These are phyloP conservation scores for Limenitis camilla DNA, from an alignment of 2,888 invertebrate species.

Conservation along the genomic window DNA sequence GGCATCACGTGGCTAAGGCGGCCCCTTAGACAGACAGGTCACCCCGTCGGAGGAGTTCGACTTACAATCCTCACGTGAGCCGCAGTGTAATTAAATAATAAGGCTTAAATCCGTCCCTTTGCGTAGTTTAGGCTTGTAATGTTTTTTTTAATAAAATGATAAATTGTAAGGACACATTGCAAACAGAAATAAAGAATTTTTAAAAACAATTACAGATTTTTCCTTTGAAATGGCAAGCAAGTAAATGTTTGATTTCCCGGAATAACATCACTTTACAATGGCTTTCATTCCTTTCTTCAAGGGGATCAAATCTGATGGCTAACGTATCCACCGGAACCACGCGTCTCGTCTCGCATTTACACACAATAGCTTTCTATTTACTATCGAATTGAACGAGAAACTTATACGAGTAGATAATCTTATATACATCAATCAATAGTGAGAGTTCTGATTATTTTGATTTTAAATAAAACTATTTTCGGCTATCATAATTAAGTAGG, in stretches of 20 bases:
- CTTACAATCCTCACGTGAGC: slow-evolving; percentile 50
- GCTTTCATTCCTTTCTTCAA: slow-evolving; percentile 7
- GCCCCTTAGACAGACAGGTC: slow-evolving; percentile 53
- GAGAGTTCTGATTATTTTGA: too few species aligned
- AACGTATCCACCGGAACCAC: slow-evolving; percentile 7
- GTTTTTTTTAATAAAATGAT: background rate
- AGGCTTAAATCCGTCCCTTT: slow-evolving; percentile 46
- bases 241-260: background rate
- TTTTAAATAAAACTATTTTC: too few species aligned
- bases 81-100: slow-evolving; percentile 61
- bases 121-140: slow-evolving; percentile 12
- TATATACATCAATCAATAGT: too few species aligned
- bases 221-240: too few species aligned
- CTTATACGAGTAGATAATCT: too few species aligned
- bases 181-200: too few species aligned
- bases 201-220: too few species aligned
- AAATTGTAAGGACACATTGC: too few species aligned
- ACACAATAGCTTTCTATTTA: slow-evolving; percentile 6
- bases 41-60: slow-evolving; percentile 40
- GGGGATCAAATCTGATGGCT: slow-evolving; percentile 7
- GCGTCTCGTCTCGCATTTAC: slow-evolving; percentile 5
- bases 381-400: background rate
- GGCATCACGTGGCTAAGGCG: slow-evolving; percentile 44
- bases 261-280: slow-evolving; percentile 6
- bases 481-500: too few species aligned